Percentiles rank a stretch among this genome's conserved stretches.
Evolutionary conservation across 2,797 vertebrate genomes (phyloP).

Genomic region (Triplophysa bombifrons): DNA sequence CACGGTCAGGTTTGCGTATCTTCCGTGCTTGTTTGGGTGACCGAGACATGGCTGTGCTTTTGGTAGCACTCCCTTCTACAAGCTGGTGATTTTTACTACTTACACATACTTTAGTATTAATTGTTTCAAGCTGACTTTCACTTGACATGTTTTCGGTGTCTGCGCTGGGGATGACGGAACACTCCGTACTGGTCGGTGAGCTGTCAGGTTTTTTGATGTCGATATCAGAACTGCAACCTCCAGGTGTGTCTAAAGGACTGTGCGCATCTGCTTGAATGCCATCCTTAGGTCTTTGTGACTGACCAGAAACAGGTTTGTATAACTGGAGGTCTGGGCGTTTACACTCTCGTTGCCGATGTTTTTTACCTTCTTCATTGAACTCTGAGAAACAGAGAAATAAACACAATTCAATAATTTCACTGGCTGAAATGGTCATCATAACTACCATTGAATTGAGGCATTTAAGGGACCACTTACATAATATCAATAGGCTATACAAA

Average conservation of each 20-base stretch:
- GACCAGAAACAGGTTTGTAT: conserved; percentile 81
- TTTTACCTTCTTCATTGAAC: conserved; percentile 58
- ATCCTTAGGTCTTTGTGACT: conserved; percentile 71
- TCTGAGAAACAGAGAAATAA: conserved; percentile 48
- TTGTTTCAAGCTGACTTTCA: conserved; percentile 20
- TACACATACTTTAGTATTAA: background rate
- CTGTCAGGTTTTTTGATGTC: conserved; percentile 23
- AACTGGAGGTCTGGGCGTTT: conserved; percentile 84
- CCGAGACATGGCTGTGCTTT: conserved; percentile 49
- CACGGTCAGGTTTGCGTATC: conserved; percentile 89
- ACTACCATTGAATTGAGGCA: background rate
- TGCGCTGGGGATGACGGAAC: conserved; percentile 15
- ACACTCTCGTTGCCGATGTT: conserved; percentile 73
- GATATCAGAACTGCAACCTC: conserved; percentile 5
- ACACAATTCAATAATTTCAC: no score
- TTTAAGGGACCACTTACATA: no score
- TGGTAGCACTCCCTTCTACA: conserved; percentile 11
- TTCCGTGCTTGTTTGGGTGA: conserved; percentile 70
- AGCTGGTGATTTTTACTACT: conserved; percentile 9
- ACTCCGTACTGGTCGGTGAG: conserved; percentile 45
- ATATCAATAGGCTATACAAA: no score
- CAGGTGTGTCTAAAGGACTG: background rate
- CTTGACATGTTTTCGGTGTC: conserved; percentile 47
- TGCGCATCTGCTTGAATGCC: conserved; percentile 65
- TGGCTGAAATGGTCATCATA: background rate